Base-by-base conservation (phyloP, 2,888 invertebrate species). In the Platycheirus rosarum region DNA sequence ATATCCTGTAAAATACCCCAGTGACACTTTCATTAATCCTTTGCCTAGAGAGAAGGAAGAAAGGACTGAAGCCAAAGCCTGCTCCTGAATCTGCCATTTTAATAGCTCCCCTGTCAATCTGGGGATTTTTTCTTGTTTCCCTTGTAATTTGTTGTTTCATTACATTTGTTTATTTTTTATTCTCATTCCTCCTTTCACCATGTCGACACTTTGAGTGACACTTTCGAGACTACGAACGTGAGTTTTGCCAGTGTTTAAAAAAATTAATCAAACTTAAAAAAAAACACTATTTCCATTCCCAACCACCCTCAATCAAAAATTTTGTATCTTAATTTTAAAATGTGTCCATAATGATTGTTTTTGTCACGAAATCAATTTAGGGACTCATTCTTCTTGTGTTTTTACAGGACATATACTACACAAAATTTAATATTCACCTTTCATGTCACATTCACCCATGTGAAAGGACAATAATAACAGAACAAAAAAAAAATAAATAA, bases 21-120 rank as follows among this genome's bases (percentile, higher is more conserved):
- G 66, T 49, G 68, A 68, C 74, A 68, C 74, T 75, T 68, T 68
- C 74, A 68, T 75, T 75, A 75, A 68, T 75, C 74, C 68, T 68
- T 51, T 57, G 44, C 32, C 35, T 7, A 14, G 9, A 48, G 35
- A 18, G 13, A 13, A 13, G 7, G 2, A 44, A 44, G 2, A 23
- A 55, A 14, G 35, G 16, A 9, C 66, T 32, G 37, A 16, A 37
- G n/a, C n/a, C n/a, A n/a, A 44, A 14, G 73, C 32, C 44, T 14
- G 11, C 37, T 23, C 4, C 68, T 49, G 16, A 35, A 49, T 42
- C 60, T 75, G 60, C 68, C 74, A 60, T 74, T 74, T 74, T 66
- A 74, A 74, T 74, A 75, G 74, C 60, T 66, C 49, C 51, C 57
- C 18, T 60, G 74, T 75, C 74, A 75, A 75, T 75, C 60, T 35